Evolutionary conservation across 2,113 vertebrate species (phyloP), one percentile per base, ranked within the genome.

Genomic region (Lepus timidus): DNA sequence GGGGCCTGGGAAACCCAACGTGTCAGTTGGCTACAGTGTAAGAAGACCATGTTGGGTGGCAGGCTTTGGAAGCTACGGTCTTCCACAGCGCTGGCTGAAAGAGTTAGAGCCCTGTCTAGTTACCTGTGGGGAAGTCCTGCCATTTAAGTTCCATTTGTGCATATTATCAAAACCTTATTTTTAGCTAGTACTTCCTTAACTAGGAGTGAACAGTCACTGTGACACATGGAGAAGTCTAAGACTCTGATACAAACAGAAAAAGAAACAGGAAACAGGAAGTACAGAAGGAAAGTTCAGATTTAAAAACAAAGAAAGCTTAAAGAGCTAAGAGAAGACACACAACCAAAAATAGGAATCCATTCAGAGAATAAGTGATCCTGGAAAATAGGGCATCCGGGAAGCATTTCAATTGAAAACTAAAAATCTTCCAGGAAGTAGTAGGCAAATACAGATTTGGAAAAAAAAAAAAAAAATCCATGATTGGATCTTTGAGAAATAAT

Each of bases 261-360:
- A 80, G 52, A 61, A 88, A 65, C 9, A 73, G 83, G 55, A 84
- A 82, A 90, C 58, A 73, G 82, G 71, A 87, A 74, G 78, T 31
- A 29, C 25, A 82, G 82, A 93, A 90, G 86, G 22, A 76, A 90
- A 91, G 76, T 83, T 90, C 20, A 87, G 33, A 49, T 58, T 88
- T 93, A 16, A 79, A 36, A 82, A 78, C 71, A 55, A 51, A 85
- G 62, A 65, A 78, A 12, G 29, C 33, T 52, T 12, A 22, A 75
- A 89, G 79, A 74, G 51, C 25, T 39, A 22, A 68, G 83, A 85
- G 36, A 75, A 44, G 36, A 31, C 52, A 17, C 83, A 14, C 51
- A 27, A 29, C 51, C 36, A 13, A 74, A 88, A 82, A 33, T n/a
- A 80, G 67, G 44, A 13, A 17, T 20, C 51, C 33, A 31, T 81